Evolutionary conservation across 2,113 vertebrate species (phyloP), one percentile per base, ranked within the genome.

Genomic region (Brachirus orientalis): DNA sequence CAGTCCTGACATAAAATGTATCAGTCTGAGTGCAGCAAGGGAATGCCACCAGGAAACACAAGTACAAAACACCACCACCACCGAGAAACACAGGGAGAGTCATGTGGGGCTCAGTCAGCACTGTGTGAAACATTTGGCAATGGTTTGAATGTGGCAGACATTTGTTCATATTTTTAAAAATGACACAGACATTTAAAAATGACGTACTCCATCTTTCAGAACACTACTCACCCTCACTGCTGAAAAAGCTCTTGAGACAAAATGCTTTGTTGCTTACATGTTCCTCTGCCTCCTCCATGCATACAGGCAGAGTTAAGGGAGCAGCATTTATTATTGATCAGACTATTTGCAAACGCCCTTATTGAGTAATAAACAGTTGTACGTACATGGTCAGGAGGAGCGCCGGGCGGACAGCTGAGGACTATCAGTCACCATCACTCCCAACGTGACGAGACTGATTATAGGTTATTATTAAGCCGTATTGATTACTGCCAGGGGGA

Each of bases 321-420:
- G 72, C 77, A 33, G 50, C 86, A 91, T 91, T 47, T 51, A 92
- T 90, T 89, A 92, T 91, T 92, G 87, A 93, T 89, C 75, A 80
- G 69, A 81, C 86, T 65, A 71, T 86, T 76, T 89, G 71, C 74
- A 86, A 75, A 79, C 77, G 76, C 82, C 80, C 77, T 91, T 87
- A 90, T 82, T 88, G 86, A 84, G 86, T 89, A 89, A 90, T 92
- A 91, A 92, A 92, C 87, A 91, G 89, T 84, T 60, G 19, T 82
- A 85, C 77, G 85, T 56, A 71, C 77, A 85, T 74, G 77, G 82
- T 72, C 57, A 89, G 76, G 59, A 80, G 85, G 55, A 80, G 70
- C 63, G 71, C 62, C 85, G 80, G 75, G 73, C 68, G 28, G 71
- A 81, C 63, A 83, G 79, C 59, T 44, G 47, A 82, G 63, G 64